Base-by-base conservation (phyloP, 2,113 vertebrate genomes). In the Osmerus eperlanus region DNA sequence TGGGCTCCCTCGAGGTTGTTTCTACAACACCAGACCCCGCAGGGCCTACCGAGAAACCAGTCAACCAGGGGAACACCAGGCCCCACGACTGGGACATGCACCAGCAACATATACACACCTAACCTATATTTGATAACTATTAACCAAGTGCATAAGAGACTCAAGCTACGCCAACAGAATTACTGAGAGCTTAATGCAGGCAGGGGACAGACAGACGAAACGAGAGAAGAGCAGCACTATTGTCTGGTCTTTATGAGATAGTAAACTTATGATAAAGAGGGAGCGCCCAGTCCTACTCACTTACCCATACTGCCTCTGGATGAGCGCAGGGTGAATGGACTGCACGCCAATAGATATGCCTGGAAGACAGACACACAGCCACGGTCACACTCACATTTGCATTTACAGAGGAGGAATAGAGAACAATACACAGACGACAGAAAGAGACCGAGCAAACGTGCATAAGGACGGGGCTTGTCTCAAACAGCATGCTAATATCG, bases 301-400 rank as follows among this genome's bases (percentile, higher is more conserved):
- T 97, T 93, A 99, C 97, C 97, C 96, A 72, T 96, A 97, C 60
- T 96, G 94, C 86, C 97, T 93, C 91, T 98, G 97, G 88, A 99
- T 93, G 84, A 98, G 93, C 63, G 96, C 91, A 55, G 96, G 97
- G 82, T 97, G 96, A 76, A 99, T 84, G 90, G 96, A 95, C 89
- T 97, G 97, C 64, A 98, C 94, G 72, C 96, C 95, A 77, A 98
- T 89, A 62, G 96, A 94, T 83, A 98, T 92, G 87, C 97, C 97
- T 99, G 88, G 63, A 83, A 88, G 87, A 87, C 52, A 66, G 52
- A 72, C 78, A 68, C 70, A 41, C 83, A 88, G 76, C 70, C 71
- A 78, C 73, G 79, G 84, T 86, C 83, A 89, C 84, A 85, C 78
- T 58, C 78, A 79, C 84, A 89, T 91, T 89, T 84, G 88, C 89